These are phyloP conservation scores for Patagioenas fasciata DNA, from an alignment of 2,113 vertebrate genomes.

Conservation along the genomic window DNA sequence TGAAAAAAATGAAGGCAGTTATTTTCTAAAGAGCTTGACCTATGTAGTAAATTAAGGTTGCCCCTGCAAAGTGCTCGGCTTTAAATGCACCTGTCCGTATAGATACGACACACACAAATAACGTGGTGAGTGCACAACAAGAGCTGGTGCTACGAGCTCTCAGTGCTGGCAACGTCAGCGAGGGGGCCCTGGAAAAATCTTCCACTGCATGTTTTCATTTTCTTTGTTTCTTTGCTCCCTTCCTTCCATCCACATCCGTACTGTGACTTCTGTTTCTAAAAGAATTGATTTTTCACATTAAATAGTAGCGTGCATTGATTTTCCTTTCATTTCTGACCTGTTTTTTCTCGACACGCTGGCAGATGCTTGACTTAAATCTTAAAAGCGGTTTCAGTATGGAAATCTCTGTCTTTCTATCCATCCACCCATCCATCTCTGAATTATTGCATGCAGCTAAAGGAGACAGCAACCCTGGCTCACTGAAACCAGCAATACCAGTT, in stretches of 20 bases:
- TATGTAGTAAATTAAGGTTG: background rate
- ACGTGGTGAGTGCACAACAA: background rate
- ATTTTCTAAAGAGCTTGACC: background rate
- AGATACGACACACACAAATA: background rate
- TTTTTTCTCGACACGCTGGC: background rate
- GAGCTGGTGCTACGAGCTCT: background rate
- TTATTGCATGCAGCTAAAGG: background rate
- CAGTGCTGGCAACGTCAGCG: background rate
- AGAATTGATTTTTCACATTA: background rate
- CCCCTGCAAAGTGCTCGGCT: background rate
- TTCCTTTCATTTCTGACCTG: background rate
- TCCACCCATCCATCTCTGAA: background rate
- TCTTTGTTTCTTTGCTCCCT: background rate
- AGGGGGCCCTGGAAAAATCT: background rate
- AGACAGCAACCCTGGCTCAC: background rate
- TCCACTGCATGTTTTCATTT: background rate
- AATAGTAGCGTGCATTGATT: background rate
- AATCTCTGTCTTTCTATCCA: background rate
- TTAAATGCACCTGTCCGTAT: background rate
- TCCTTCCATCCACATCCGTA: background rate
- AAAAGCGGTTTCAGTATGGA: background rate
- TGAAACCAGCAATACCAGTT: accelerated
- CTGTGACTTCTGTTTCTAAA: background rate
- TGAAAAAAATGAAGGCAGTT: background rate
- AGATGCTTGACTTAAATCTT: background rate